Base-by-base conservation (phyloP, 2,888 invertebrate species). In the Torymus tubicola region DNA sequence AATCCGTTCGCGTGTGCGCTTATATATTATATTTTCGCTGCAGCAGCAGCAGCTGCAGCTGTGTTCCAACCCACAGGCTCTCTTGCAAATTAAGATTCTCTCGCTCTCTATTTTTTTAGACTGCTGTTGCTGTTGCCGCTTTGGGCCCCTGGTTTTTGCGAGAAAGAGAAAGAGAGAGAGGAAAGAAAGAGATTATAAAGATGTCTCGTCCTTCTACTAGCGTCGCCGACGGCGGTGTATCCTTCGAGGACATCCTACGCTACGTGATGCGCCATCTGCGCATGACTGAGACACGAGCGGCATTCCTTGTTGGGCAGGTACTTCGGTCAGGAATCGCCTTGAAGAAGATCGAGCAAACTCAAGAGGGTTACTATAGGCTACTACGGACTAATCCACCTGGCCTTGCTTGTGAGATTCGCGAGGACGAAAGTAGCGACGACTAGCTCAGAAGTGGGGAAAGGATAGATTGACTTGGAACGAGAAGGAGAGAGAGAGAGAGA, bases 241-340 rank as follows among this genome's bases (percentile, higher is more conserved):
- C 83, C 18, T 85, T 90, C 76, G 82, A 85, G 16, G 84, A 82
- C 21, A 89, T 90, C 82, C 85, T 90, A n/a, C 83, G 83, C 5
- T 87, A 89, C 82, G 90, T 90, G n/a, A 71, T 87, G 86, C 82
- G 81, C 65, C 82, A 86, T 50, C 86, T 86, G 72, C 83, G 86
- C 31, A 82, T 87, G 67, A 85, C 87, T 11, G 84, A 87, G 57
- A 83, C 84, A 2, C 85, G 85, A 18, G 89, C 88, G 4, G 83
- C 86, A 14, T 85, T 84, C 52, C 80, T 83, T 73, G 86, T 90
- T n/a, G 81, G 85, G 75, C 84, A 88, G 82, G 87, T 88, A 42
- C 86, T 90, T 16, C 85, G 86, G 65, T 76, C 84, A 13, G 90
- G 90, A 5, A 70, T 90, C 13, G 85, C 85, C 14, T 78, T 87